These are phyloP conservation scores for Acanthopagrus latus DNA, from an alignment of 2,797 vertebrate species.

Conservation along the genomic window DNA sequence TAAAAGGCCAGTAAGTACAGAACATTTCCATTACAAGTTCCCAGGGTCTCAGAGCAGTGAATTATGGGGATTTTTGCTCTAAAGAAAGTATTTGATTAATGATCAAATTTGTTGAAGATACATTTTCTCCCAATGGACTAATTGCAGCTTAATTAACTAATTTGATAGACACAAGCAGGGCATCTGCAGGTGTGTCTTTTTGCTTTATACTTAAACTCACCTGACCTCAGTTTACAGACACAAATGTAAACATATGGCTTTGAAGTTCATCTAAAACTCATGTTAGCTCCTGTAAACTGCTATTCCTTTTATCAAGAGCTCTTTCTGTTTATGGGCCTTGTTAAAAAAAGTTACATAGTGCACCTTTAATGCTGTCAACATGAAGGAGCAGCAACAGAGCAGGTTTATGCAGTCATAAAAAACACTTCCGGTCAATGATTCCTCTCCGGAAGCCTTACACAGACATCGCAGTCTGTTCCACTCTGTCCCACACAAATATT, in stretches of 20 bases:
- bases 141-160: background rate
- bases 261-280: too few species aligned
- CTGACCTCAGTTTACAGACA: background rate
- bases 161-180: too few species aligned
- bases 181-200: background rate
- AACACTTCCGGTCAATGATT: background rate
- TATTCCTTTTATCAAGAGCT: too few species aligned
- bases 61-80: background rate
- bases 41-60: background rate
- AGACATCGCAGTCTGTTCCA: constrained; percentile 8
- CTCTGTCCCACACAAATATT: constrained; percentile 17
- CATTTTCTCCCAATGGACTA: background rate
- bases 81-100: background rate
- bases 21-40: background rate
- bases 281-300: too few species aligned
- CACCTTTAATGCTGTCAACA: background rate
- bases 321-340: too few species aligned
- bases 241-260: too few species aligned
- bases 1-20: background rate
- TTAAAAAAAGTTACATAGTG: too few species aligned
- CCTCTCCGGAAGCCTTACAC: background rate
- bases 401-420: constrained; percentile 6
- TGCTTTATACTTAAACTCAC: background rate
- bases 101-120: background rate
- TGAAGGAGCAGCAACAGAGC: constrained; percentile 3